phyloP scores from a whole-genome alignment of 2,888 invertebrate genomes.

The Scaptomyza cyrtandrae region DNA sequence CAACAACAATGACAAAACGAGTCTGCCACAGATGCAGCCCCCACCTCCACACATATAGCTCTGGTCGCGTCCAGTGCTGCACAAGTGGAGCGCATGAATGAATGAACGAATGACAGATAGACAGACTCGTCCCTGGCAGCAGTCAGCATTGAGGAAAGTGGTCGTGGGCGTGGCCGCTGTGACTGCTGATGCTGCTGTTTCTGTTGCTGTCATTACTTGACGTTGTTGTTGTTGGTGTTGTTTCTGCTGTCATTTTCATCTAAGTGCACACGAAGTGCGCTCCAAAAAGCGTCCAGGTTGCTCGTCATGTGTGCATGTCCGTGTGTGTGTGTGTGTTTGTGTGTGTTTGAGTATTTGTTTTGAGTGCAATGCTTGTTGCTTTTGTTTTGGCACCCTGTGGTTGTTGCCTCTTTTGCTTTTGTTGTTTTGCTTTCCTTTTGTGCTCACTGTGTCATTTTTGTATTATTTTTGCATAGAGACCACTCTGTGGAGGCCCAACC shows the following conservation, averaged over 20 bases:
- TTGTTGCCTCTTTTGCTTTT: slow-evolving; percentile 16
- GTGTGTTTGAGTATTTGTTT: slow-evolving; percentile 40
- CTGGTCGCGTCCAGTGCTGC: slow-evolving; percentile 64
- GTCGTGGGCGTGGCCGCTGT: slow-evolving; percentile 73
- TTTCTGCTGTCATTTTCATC: slow-evolving; percentile 66
- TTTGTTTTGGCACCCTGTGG: slow-evolving; percentile 46
- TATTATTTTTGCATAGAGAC: slow-evolving; percentile 65
- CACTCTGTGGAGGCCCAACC: slow-evolving; percentile 44
- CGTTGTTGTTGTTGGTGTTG: slow-evolving; percentile 42
- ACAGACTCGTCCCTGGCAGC: slow-evolving; percentile 65
- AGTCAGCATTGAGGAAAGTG: slow-evolving; percentile 53
- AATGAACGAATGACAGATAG: slow-evolving; percentile 67
- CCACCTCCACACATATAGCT: neutral
- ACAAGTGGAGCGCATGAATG: slow-evolving; percentile 72
- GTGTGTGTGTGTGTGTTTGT: no score
- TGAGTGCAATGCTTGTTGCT: slow-evolving; percentile 69
- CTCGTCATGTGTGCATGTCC: slow-evolving; percentile 18
- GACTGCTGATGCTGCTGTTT: slow-evolving; percentile 40
- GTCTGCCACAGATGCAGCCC: slow-evolving; percentile 53
- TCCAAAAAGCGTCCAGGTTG: slow-evolving; percentile 63
- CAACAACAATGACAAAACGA: slow-evolving; percentile 42
- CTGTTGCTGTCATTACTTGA: slow-evolving; percentile 61
- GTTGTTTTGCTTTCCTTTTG: slow-evolving; percentile 31
- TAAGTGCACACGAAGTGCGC: slow-evolving; percentile 75
- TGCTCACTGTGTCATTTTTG: slow-evolving; percentile 59